These are phyloP conservation scores for Calliopum simillimum DNA, from an alignment of 2,888 invertebrate genomes.

Conservation along the genomic window DNA sequence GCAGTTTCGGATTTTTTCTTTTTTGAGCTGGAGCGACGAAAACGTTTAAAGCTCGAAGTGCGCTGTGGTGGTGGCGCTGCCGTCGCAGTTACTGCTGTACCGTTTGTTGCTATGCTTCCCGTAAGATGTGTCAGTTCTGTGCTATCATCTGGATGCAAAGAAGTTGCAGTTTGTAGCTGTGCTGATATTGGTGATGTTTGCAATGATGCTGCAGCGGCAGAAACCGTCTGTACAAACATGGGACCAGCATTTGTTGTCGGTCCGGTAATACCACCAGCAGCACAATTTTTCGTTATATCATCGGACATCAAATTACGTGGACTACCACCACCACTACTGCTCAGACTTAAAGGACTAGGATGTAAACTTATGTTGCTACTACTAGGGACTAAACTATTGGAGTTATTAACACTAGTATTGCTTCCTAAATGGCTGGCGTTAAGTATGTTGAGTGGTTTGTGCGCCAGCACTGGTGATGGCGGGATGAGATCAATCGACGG, in stretches of 20 bases:
- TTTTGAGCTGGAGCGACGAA: conserved; percentile 79
- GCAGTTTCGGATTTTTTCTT: conserved; percentile 65
- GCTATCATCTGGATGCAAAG: conserved; percentile 22
- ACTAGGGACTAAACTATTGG: conserved; percentile 46
- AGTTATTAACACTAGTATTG: conserved; percentile 49
- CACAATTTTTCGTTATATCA: conserved; percentile 61
- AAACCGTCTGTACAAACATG: conserved; percentile 60
- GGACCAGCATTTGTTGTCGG: conserved; percentile 53
- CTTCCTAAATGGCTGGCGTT: conserved; percentile 63
- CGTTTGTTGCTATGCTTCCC: conserved; percentile 6
- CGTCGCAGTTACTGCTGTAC: conserved; percentile 24
- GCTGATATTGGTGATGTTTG: conserved; percentile 41
- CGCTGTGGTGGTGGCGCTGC: conserved; percentile 48
- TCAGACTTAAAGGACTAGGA: conserved; percentile 54
- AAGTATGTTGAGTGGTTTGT: conserved; percentile 63
- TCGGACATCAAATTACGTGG: conserved; percentile 60
- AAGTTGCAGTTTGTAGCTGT: conserved; percentile 29
- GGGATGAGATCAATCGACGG: conserved; percentile 66
- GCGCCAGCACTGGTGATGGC: conserved; percentile 62
- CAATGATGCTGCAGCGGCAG: conserved; percentile 53
- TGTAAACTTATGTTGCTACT: conserved; percentile 40
- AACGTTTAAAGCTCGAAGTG: conserved; percentile 75
- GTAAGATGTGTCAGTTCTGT: conserved; percentile 8
- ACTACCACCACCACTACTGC: conserved; percentile 47
- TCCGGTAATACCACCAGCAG: conserved; percentile 33